A percentile compares a stretch with the other conserved stretches of the same genome.
Evolutionary conservation across 2,888 invertebrate species (phyloP).

Genomic region (Megastigmus dorsalis): DNA sequence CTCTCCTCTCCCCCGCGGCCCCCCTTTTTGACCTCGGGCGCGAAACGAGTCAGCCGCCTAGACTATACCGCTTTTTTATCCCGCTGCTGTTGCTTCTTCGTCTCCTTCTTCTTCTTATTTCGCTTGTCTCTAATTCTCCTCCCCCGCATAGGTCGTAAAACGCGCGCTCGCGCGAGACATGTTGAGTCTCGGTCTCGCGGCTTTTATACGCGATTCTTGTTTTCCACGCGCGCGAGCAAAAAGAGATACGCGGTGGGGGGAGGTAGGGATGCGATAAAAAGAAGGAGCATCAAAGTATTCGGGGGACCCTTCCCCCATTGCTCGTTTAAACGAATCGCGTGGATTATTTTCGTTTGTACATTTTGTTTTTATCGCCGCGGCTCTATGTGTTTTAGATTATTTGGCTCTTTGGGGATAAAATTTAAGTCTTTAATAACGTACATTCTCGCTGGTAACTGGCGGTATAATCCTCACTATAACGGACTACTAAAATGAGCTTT

Average conservation of each 20-base stretch:
- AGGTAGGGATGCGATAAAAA: neutral
- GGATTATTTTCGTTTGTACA: neutral
- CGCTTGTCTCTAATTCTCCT: conserved; percentile 46
- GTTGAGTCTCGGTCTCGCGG: conserved; percentile 50
- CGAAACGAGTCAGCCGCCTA: conserved; percentile 8
- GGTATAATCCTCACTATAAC: too few species aligned
- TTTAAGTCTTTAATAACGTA: too few species aligned
- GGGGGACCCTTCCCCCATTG: neutral
- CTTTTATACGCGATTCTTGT: conserved; percentile 34
- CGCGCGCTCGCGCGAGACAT: too few species aligned
- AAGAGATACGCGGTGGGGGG: too few species aligned
- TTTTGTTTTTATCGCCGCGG: too few species aligned
- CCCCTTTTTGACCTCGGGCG: conserved; percentile 36
- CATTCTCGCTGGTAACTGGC: too few species aligned
- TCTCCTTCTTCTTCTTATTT: conserved; percentile 15
- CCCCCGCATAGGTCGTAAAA: conserved; percentile 51
- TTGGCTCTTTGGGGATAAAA: too few species aligned
- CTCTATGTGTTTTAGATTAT: too few species aligned
- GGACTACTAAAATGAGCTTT: too few species aligned
- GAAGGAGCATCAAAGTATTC: neutral
- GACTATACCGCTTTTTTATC: conserved; percentile 40
- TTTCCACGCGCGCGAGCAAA: neutral
- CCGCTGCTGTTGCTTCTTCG: conserved; percentile 6
- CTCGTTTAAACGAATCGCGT: too few species aligned
- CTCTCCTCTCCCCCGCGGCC: too few species aligned